These are phyloP conservation scores for Cathartes aura DNA, from an alignment of 2,113 vertebrate genomes.

Conservation along the genomic window DNA sequence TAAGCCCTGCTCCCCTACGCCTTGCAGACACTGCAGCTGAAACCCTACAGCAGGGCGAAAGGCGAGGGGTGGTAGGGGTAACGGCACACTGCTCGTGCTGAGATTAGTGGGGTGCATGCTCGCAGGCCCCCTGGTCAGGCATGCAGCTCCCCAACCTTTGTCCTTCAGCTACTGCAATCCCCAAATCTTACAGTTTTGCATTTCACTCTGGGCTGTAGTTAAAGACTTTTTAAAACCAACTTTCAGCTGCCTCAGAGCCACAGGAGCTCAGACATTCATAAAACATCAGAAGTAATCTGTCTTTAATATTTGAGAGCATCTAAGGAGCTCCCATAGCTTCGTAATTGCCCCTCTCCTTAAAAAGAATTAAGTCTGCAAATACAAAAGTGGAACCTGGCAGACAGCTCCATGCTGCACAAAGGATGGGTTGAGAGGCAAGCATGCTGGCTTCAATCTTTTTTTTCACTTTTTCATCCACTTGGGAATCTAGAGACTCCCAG, in stretches of 20 bases:
- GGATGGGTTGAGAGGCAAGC: background rate
- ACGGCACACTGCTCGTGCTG: fast-evolving
- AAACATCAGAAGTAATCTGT: background rate
- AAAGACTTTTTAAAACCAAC: background rate
- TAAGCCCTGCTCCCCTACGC: background rate
- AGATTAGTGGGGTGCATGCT: background rate
- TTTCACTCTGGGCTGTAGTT: background rate
- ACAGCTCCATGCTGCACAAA: background rate
- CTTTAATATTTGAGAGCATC: background rate
- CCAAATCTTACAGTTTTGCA: background rate
- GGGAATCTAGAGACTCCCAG: background rate
- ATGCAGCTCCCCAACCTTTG: background rate
- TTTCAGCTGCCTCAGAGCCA: background rate
- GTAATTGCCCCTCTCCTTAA: background rate
- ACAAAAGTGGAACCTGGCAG: background rate
- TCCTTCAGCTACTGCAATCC: background rate
- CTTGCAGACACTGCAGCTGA: background rate
- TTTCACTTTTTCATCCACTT: background rate
- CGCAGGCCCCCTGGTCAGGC: background rate
- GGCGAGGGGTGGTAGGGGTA: background rate
- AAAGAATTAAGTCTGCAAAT: background rate
- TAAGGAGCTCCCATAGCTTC: background rate
- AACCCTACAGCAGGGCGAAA: background rate
- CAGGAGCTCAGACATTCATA: background rate
- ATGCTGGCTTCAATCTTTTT: background rate